Evolutionary conservation across 2,797 vertebrate genomes (phyloP).

Genomic region (Sparus aurata): DNA sequence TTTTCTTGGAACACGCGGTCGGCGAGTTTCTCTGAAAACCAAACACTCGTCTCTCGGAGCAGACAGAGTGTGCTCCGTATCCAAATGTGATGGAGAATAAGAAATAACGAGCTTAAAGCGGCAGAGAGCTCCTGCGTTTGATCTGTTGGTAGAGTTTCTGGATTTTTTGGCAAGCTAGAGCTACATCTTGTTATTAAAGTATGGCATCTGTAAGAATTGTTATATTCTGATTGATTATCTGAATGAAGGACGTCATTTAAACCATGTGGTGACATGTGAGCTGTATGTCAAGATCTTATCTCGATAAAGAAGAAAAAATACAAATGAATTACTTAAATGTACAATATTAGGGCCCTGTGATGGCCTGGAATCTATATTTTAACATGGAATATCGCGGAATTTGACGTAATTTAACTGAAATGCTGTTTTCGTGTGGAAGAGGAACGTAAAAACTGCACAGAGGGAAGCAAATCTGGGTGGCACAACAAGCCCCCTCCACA

Average conservation of each 20-base stretch:
- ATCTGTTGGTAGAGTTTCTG: not conserved
- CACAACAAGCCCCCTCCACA: too few relatives aligned
- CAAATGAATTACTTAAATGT: too few relatives aligned
- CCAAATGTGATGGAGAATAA: constrained; percentile 7
- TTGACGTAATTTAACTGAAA: too few relatives aligned
- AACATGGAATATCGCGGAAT: too few relatives aligned
- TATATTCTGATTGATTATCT: not conserved
- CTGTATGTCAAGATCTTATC: not conserved
- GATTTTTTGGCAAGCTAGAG: not conserved
- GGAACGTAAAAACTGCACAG: too few relatives aligned
- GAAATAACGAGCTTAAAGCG: constrained; percentile 13
- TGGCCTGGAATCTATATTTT: too few relatives aligned
- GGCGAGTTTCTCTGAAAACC: constrained; percentile 47
- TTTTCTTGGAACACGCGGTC: constrained; percentile 63
- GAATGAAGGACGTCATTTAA: not conserved
- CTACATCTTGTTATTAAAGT: not conserved
- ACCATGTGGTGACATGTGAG: not conserved
- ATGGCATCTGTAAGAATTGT: not conserved
- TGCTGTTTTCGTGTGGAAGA: too few relatives aligned
- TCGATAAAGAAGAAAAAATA: not conserved
- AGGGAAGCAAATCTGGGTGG: too few relatives aligned
- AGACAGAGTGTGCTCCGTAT: constrained; percentile 9
- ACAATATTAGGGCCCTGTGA: too few relatives aligned
- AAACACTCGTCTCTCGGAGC: constrained; percentile 41
- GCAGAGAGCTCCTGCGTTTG: not conserved